Evolutionary conservation across 2,888 invertebrate species (phyloP).

Genomic region (Ernsta delagoae): DNA sequence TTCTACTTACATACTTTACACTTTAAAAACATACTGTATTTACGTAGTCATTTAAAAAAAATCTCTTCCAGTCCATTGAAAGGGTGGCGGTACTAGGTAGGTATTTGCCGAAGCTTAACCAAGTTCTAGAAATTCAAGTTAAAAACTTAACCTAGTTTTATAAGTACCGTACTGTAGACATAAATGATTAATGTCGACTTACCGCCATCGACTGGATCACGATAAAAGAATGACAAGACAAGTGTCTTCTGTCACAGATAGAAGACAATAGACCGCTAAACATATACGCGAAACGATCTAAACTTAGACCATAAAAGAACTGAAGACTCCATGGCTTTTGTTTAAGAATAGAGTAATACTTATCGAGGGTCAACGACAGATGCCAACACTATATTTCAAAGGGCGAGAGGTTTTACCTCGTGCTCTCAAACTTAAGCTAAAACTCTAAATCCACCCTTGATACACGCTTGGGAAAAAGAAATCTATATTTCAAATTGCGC

Average conservation of each 20-base stretch:
- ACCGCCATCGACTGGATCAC: neutral
- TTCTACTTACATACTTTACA: too few species aligned
- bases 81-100: too few species aligned
- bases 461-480: neutral
- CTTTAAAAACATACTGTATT: too few species aligned
- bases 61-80: too few species aligned
- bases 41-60: too few species aligned
- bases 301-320: conserved; percentile 5
- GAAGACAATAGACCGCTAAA: neutral
- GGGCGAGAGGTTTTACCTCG: neutral
- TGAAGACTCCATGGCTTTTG: neutral
- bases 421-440: neutral
- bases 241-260: neutral
- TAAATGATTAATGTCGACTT: too few species aligned
- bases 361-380: neutral
- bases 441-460: neutral
- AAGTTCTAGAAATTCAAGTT: neutral
- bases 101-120: neutral
- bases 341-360: conserved; percentile 5
- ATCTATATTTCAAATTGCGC: conserved; percentile 4
- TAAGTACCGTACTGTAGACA: neutral
- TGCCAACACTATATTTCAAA: neutral
- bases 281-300: conserved; percentile 1
- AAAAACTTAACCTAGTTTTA: neutral
- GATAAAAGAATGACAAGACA: neutral